Evolutionary conservation across 2,888 invertebrate genomes (phyloP).

Genomic region (Caenorhabditis macrosperma): DNA sequence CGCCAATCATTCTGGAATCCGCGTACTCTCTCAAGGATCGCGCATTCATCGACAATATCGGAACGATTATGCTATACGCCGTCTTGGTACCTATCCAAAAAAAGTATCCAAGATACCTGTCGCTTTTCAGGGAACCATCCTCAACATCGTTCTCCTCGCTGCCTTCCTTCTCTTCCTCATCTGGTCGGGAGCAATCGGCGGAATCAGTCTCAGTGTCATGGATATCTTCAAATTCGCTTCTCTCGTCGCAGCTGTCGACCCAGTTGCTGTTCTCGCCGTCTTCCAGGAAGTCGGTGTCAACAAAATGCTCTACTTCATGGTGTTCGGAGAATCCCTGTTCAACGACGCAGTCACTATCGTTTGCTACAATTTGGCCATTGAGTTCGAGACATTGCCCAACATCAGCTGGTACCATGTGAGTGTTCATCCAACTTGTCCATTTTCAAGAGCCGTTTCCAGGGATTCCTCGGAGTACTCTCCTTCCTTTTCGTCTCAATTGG

Average conservation of each 20-base stretch:
- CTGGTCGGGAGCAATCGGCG: slow-evolving; percentile 75
- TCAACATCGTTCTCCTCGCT: slow-evolving; percentile 79
- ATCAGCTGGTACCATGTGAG: slow-evolving; percentile 77
- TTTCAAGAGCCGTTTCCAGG: not conserved
- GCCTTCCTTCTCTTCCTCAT: slow-evolving; percentile 66
- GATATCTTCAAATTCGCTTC: slow-evolving; percentile 82
- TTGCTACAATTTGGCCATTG: slow-evolving; percentile 83
- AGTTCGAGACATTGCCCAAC: slow-evolving; percentile 79
- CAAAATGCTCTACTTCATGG: slow-evolving; percentile 83
- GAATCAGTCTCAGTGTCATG: slow-evolving; percentile 65
- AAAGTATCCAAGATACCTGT: not conserved
- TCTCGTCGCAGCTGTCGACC: slow-evolving; percentile 84
- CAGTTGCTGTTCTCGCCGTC: slow-evolving; percentile 82
- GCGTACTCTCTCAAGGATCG: slow-evolving; percentile 83
- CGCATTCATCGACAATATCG: slow-evolving; percentile 83
- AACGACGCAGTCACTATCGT: slow-evolving; percentile 84
- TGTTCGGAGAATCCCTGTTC: slow-evolving; percentile 84
- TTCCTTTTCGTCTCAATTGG: slow-evolving; percentile 83
- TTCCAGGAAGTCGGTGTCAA: slow-evolving; percentile 83
- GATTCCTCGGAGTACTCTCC: slow-evolving; percentile 81
- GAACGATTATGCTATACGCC: slow-evolving; percentile 83
- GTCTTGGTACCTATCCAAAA: slow-evolving; percentile 81
- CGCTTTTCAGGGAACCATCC: slow-evolving; percentile 78
- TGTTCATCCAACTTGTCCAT: not conserved
- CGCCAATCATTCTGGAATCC: slow-evolving; percentile 83